These are phyloP conservation scores for Halictus rubicundus DNA, from an alignment of 1,140 invertebrate species.

Conservation along the genomic window DNA sequence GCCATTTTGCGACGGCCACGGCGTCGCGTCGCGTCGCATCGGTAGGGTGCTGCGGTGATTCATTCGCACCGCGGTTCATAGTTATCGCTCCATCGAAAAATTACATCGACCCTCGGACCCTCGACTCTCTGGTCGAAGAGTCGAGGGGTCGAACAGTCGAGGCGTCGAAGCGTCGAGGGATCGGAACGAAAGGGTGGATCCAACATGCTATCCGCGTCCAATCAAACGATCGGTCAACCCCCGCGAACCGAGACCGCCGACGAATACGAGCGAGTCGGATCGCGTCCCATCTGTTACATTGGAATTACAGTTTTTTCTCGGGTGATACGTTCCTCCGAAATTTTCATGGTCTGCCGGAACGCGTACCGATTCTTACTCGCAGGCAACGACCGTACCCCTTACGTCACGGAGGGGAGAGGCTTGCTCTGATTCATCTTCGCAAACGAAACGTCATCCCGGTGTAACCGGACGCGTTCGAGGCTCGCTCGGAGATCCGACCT, in stretches of 20 bases:
- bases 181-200: too few species aligned
- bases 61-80: constrained; percentile 15
- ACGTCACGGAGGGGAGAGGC: constrained; percentile 19
- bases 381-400: not conserved
- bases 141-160: too few species aligned
- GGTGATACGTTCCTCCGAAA: too few species aligned
- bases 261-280: too few species aligned
- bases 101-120: not conserved
- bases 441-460: constrained; percentile 46
- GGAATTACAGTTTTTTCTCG: too few species aligned
- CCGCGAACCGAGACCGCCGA: too few species aligned
- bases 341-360: not conserved
- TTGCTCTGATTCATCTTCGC: constrained; percentile 54
- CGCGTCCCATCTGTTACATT: too few species aligned
- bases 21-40: constrained; percentile 1
- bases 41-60: constrained; percentile 46
- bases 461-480: not conserved
- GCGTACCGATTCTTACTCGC: not conserved
- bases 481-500: not conserved
- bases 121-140: not conserved
- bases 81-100: constrained; percentile 20
- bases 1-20: constrained; percentile 2
- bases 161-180: too few species aligned
- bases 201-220: too few species aligned
- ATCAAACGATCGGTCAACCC: too few species aligned